Evolutionary conservation across 2,113 vertebrate genomes (phyloP).

Genomic region (Cololabis saira): DNA sequence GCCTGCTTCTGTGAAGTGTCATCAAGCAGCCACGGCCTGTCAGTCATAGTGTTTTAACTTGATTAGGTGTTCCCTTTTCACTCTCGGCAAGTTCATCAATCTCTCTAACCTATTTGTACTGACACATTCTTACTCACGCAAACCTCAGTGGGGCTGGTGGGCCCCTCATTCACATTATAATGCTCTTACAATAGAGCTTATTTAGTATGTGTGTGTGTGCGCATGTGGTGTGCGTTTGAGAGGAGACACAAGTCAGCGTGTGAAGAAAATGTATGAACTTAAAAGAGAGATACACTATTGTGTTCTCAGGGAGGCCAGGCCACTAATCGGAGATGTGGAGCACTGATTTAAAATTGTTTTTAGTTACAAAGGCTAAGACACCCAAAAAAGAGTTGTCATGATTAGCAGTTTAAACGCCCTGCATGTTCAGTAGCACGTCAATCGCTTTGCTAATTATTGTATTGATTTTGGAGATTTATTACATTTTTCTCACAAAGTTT

Average conservation of each 20-base stretch:
- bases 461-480: too few species aligned
- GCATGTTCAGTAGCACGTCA: too few species aligned
- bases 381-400: not conserved
- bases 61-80: conserved; percentile 62
- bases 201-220: conserved; percentile 27
- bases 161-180: conserved; percentile 73
- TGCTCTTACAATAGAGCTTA: conserved; percentile 58
- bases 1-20: conserved; percentile 31
- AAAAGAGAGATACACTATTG: conserved; percentile 12
- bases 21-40: conserved; percentile 37
- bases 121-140: conserved; percentile 65
- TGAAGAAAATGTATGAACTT: conserved; percentile 14
- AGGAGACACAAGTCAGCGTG: conserved; percentile 5
- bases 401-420: too few species aligned
- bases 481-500: too few species aligned
- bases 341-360: not conserved
- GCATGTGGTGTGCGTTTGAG: conserved; percentile 19
- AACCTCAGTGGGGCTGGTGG: conserved; percentile 54
- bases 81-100: conserved; percentile 69
- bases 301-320: not conserved
- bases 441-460: too few species aligned
- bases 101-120: conserved; percentile 68
- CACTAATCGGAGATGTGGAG: not conserved
- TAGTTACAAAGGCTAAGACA: not conserved
- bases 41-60: conserved; percentile 66